Evolutionary conservation across 1,140 invertebrate species (phyloP).

Genomic region (Bradysia coprophila): DNA sequence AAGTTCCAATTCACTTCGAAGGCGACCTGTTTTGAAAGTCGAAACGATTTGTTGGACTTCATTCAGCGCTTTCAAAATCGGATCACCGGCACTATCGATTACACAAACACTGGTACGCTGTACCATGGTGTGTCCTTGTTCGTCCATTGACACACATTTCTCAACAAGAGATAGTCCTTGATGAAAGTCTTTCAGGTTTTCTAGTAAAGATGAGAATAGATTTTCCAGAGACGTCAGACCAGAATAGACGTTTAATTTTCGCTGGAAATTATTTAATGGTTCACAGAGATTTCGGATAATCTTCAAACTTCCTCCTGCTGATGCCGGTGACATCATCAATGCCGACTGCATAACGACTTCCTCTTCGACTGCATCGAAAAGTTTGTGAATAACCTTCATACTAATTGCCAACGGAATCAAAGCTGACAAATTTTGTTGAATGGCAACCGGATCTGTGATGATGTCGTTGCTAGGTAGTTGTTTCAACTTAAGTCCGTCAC

Average conservation of each 20-base stretch:
- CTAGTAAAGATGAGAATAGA: slow-evolving; percentile 32
- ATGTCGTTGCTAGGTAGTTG: slow-evolving; percentile 10
- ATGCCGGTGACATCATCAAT: slow-evolving; percentile 36
- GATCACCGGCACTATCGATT: slow-evolving; percentile 31
- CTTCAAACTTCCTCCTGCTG: slow-evolving; percentile 39
- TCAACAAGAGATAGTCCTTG: slow-evolving; percentile 40
- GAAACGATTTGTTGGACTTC: slow-evolving; percentile 25
- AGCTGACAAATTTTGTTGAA: slow-evolving; percentile 14
- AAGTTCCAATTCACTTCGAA: slow-evolving; percentile 23
- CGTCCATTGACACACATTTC: slow-evolving; percentile 45
- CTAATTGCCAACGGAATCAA: slow-evolving; percentile 17
- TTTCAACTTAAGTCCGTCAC: slow-evolving; percentile 24
- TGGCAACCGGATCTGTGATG: slow-evolving; percentile 11
- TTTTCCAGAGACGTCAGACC: slow-evolving; percentile 25
- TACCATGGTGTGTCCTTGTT: slow-evolving; percentile 37
- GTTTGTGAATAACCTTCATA: slow-evolving; percentile 16
- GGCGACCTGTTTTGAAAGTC: slow-evolving; percentile 12
- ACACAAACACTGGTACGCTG: slow-evolving; percentile 41
- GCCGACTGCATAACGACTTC: slow-evolving; percentile 38
- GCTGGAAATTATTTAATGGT: slow-evolving; percentile 41
- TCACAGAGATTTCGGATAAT: slow-evolving; percentile 38
- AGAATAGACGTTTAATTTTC: slow-evolving; percentile 28
- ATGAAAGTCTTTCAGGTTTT: slow-evolving; percentile 37
- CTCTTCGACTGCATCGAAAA: slow-evolving; percentile 33
- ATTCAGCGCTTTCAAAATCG: slow-evolving; percentile 29